Base-by-base conservation (phyloP, 2,888 invertebrate genomes). In the Drymonia ruficornis region DNA sequence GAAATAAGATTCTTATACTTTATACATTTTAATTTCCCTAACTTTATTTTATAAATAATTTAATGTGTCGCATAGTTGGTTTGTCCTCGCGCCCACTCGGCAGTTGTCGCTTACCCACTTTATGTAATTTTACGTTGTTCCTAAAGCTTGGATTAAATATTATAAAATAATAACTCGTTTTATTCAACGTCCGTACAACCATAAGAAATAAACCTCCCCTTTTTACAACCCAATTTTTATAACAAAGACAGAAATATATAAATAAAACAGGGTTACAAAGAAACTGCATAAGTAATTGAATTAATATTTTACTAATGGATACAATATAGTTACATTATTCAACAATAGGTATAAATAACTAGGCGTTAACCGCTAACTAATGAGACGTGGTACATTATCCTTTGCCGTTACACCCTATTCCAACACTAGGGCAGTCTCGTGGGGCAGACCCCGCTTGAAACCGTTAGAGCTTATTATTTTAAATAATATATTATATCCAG, bases 241-340 rank as follows among this genome's bases (percentile, higher is more conserved):
- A n/a, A n/a, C n/a, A n/a, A n/a, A n/a, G n/a, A n/a, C n/a, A n/a
- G n/a, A n/a, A n/a, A n/a, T n/a, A n/a, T n/a, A n/a, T n/a, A n/a
- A n/a, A n/a, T n/a, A n/a, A n/a, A n/a, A n/a, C n/a, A 36, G 7
- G 12, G 13, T n/a, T 4, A 36, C 36, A 36, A 36, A 6, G 36
- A 36, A 36, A 36, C n/a, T 4, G n/a, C 36, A n/a, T n/a, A n/a
- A 50, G 34, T 70, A 70, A 71, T 78, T 72, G 74, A 72, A 71
- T 82, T 79, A 77, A 85, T 88, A 87, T 89, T 91, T 91, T 85
- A 87, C 89, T 91, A 91, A 89, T 88, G 85, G 84, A 84, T 90
- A 90, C 85, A 89, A 79, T 83, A 83, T 78, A 81, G 82, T 87
- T 89, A 90, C 83, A 87, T 72, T 89, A 84, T 79, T 91, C 89